Percentiles rank a stretch among this genome's conserved stretches.
These are phyloP conservation scores for Herminia tarsipennalis DNA, from an alignment of 2,888 invertebrate species.

Conservation along the genomic window DNA sequence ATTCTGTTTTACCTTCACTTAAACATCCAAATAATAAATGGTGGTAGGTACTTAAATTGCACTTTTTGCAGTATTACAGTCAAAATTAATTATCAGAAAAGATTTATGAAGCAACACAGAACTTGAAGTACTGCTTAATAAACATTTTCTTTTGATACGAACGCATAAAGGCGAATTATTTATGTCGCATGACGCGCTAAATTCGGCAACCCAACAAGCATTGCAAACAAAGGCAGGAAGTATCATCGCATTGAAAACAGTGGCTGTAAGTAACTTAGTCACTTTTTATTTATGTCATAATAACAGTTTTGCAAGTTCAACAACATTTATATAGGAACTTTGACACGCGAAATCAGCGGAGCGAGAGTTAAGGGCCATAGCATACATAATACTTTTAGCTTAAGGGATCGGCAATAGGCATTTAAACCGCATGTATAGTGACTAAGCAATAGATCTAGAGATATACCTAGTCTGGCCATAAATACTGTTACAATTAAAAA, in stretches of 20 bases:
- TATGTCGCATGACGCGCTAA: slow-evolving; percentile 44
- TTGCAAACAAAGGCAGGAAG: slow-evolving; percentile 65
- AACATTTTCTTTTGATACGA: slow-evolving; percentile 34
- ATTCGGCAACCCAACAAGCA: slow-evolving; percentile 54
- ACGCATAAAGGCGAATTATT: slow-evolving; percentile 42
- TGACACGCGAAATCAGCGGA: slow-evolving; percentile 27
- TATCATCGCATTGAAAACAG: slow-evolving; percentile 39
- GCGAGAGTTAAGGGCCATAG: slow-evolving; percentile 8
- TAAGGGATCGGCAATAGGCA: no score
- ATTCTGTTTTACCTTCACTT: neutral
- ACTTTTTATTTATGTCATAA: slow-evolving; percentile 33
- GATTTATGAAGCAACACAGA: slow-evolving; percentile 9
- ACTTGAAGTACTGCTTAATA: slow-evolving; percentile 21
- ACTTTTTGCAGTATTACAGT: neutral
- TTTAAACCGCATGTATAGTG: no score
- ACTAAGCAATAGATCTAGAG: no score
- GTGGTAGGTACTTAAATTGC: no score
- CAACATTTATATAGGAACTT: slow-evolving; percentile 39
- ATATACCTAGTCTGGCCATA: no score
- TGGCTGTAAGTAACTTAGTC: slow-evolving; percentile 24
- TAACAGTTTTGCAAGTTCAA: slow-evolving; percentile 43
- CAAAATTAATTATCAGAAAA: slow-evolving; percentile 10
- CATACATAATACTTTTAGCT: no score
- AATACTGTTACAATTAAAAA: no score
- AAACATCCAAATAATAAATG: neutral